Conservation (phyloP, 2,113 vertebrate species). For the Brachyhypopomus gauderio region DNA sequence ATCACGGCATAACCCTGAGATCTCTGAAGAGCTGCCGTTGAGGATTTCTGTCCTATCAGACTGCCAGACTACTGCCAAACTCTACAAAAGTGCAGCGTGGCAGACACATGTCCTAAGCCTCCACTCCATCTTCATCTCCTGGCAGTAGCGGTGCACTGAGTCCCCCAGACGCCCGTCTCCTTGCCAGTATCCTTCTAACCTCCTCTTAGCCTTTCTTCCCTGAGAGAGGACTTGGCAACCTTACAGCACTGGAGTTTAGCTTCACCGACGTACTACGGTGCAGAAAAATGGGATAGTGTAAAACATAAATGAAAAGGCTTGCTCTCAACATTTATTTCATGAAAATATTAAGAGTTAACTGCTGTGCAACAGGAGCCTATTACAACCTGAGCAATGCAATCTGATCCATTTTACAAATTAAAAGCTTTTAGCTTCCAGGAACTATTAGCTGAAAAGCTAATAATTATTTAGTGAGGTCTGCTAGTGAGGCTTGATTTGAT, state of each 20-base stretch:
- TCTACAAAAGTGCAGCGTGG: background rate
- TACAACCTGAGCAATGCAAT: background rate
- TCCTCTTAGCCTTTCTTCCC: background rate
- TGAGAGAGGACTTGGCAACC: background rate
- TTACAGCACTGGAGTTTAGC: background rate
- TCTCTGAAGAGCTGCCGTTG: constrained; percentile 16
- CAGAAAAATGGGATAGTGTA: background rate
- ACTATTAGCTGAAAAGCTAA: background rate
- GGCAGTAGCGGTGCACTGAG: background rate
- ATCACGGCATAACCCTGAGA: constrained; percentile 11
- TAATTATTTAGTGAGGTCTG: background rate
- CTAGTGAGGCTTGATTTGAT: background rate
- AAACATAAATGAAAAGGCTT: background rate
- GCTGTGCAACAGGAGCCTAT: background rate
- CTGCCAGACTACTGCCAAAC: background rate
- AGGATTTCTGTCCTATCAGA: background rate
- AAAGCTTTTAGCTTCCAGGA: background rate
- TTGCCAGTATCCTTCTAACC: background rate
- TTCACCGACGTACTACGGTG: background rate
- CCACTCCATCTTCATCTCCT: background rate
- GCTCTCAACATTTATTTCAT: background rate
- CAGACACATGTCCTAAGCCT: constrained; percentile 1
- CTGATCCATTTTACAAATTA: background rate
- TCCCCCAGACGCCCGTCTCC: background rate
- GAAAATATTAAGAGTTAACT: background rate